Evolutionary conservation across 2,113 vertebrate species (phyloP).

Genomic region (Chionomys nivalis): DNA sequence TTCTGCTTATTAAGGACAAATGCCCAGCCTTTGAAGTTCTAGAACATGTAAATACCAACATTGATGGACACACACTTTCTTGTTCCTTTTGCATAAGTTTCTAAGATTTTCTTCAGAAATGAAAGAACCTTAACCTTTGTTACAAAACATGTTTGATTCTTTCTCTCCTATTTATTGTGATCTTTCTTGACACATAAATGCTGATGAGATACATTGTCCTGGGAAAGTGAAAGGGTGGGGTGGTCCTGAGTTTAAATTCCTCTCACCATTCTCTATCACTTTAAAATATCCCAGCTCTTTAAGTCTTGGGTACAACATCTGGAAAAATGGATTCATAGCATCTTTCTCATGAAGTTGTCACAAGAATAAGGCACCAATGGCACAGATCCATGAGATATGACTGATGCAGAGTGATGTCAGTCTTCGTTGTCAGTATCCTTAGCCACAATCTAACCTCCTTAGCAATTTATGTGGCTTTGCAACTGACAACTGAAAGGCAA

Average conservation of each 20-base stretch:
- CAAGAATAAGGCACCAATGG: neutral
- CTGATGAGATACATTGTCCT: neutral
- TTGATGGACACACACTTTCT: neutral
- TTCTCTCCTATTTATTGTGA: neutral
- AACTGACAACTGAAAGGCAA: neutral
- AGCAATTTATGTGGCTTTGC: no score
- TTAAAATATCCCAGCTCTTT: neutral
- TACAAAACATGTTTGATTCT: neutral
- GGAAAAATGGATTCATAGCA: neutral
- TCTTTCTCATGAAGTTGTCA: no score
- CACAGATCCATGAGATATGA: neutral
- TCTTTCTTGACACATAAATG: neutral
- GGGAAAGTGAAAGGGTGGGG: neutral
- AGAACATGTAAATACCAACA: neutral
- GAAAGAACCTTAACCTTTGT: neutral
- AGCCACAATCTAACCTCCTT: neutral
- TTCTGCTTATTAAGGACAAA: constrained; percentile 25
- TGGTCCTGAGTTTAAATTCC: constrained; percentile 15
- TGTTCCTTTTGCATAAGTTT: constrained; percentile 3
- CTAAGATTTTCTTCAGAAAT: neutral
- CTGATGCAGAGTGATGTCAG: accelerated
- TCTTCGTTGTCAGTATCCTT: neutral
- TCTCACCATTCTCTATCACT: neutral
- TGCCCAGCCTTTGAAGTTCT: neutral
- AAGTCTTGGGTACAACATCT: neutral